Base-by-base conservation (phyloP, 2,113 vertebrate genomes). In the Heterotis niloticus region DNA sequence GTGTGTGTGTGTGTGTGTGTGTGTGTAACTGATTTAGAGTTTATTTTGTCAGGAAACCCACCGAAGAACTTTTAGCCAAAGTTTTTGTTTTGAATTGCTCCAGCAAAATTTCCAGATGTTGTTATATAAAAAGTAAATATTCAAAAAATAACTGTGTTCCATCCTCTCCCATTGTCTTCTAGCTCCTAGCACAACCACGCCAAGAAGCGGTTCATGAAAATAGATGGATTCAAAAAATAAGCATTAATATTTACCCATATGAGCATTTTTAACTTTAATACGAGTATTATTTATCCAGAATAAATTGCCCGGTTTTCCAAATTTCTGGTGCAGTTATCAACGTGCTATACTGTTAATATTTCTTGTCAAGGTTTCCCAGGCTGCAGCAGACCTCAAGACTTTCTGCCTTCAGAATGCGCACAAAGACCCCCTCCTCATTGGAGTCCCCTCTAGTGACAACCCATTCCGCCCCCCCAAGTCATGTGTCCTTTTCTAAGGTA, bases 401-500 rank as follows among this genome's bases (percentile, higher is more conserved):
- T 88, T 87, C 78, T 88, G 87, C 44, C 79, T 86, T 54, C 83
- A 85, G 83, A 86, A 88, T 81, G 87, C 87, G 17, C 70, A 81
- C 59, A 88, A 83, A 68, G 87, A 88, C 71, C 85, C 85, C 4
- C 82, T 88, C 29, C 86, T 88, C 18, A 80, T 83, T 34, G 86
- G 87, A 5, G 82, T 88, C 18, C 86, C 87, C 5, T 82, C 85
- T 29, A 85, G 81, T 23, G 85, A 85, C 54, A 88, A 88, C 76
- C 87, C 87, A 5, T 88, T 88, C 81, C 80, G 87, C 1, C 85
- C 85, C 16, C 86, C 87, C 11, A 86, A 85, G 77, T 88, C 87
- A 28, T 88, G 87, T 65, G 78, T 77, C 4, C 83, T 88, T 20
- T 81, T 88, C 72, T 88, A 80, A 85, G 85, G 83, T 83, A 82